phyloP scores from a whole-genome alignment of 2,113 vertebrate species.

The Hippocampus barbouri region DNA sequence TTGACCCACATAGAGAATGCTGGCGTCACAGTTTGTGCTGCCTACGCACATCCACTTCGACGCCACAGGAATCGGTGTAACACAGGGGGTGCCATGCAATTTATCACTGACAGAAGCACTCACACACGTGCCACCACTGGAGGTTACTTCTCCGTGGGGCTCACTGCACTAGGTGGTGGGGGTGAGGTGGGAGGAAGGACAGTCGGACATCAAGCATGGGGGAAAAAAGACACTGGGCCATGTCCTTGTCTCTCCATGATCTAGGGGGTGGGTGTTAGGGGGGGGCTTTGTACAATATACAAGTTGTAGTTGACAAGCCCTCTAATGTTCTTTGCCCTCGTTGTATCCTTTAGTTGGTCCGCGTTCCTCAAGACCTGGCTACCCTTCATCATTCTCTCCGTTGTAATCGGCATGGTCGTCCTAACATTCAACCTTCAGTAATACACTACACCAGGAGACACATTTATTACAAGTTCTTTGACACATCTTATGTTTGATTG shows the following conservation, averaged over 20 bases:
- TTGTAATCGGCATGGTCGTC: conserved; percentile 78
- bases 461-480: not conserved
- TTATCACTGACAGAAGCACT: conserved; percentile 58
- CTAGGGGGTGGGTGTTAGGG: not conserved
- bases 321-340: conserved; percentile 18
- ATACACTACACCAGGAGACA: conserved; percentile 13
- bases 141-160: conserved; percentile 54
- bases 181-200: conserved; percentile 35
- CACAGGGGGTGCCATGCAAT: conserved; percentile 45
- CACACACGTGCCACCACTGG: conserved; percentile 40
- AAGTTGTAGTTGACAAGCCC: conserved; percentile 16
- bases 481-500: conserved; percentile 2
- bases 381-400: conserved; percentile 86
- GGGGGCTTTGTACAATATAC: conserved; percentile 2
- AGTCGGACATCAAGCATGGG: conserved; percentile 21
- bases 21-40: conserved; percentile 45
- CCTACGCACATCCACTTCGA: conserved; percentile 37
- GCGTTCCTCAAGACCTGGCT: conserved; percentile 97
- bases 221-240: conserved; percentile 11
- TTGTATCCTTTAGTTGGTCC: conserved; percentile 72
- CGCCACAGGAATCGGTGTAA: conserved; percentile 42
- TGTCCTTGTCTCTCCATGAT: conserved; percentile 36
- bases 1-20: conserved; percentile 45
- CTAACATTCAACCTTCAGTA: conserved; percentile 84
- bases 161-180: conserved; percentile 22